Evolutionary conservation across 2,888 invertebrate species (phyloP).

Genomic region (Formica aserva): DNA sequence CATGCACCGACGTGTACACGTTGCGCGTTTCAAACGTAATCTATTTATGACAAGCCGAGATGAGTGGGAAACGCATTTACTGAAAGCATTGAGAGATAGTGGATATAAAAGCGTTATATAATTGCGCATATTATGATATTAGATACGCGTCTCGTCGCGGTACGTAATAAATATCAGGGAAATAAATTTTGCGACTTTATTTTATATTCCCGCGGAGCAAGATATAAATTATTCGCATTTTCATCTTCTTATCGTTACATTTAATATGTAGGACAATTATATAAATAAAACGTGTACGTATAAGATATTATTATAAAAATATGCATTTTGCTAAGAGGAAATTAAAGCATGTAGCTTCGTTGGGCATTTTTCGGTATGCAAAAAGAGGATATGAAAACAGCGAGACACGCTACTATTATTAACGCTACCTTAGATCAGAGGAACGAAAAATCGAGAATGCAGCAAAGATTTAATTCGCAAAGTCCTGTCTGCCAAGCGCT

Average conservation of each 20-base stretch:
- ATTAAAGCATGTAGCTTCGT: not conserved
- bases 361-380: not conserved
- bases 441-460: not conserved
- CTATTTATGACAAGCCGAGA: conserved; percentile 34
- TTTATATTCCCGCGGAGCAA: not conserved
- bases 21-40: conserved; percentile 37
- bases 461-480: conserved; percentile 31
- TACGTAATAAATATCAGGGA: not conserved
- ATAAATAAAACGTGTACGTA: not conserved
- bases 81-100: not conserved
- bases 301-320: conserved; percentile 5
- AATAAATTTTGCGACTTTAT: not conserved
- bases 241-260: not conserved
- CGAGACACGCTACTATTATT: conserved; percentile 5
- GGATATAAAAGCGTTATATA: not conserved
- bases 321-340: not conserved
- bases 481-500: conserved; percentile 2
- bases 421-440: conserved; percentile 4
- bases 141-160: not conserved
- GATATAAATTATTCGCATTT: not conserved
- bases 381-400: conserved; percentile 7
- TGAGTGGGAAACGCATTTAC: conserved; percentile 26
- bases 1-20: conserved; percentile 25
- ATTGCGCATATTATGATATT: conserved; percentile 6
- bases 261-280: not conserved